phyloP scores from a whole-genome alignment of 1,140 invertebrate species.

The Prorops nasuta region DNA sequence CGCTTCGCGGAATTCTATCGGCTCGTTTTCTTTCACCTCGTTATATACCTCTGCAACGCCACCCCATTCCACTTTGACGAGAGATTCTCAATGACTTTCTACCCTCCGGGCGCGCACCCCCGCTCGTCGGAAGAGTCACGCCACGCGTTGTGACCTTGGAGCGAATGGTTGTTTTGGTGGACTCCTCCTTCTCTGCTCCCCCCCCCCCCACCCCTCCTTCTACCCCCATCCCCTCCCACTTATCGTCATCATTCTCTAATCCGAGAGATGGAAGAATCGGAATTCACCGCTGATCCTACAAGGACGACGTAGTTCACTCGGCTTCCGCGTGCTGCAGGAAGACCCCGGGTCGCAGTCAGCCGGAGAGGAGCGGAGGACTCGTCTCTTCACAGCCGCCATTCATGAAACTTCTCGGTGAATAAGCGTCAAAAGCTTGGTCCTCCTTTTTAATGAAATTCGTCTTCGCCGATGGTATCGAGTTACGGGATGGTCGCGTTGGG shows the following conservation, averaged over 20 bases:
- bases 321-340: too few species aligned
- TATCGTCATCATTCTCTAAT: not conserved
- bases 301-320: too few species aligned
- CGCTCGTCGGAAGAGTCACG: not conserved
- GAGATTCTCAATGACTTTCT: slow-evolving; percentile 22
- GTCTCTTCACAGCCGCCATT: too few species aligned
- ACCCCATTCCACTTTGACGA: not conserved
- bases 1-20: slow-evolving; percentile 6
- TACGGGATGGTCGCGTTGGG: too few species aligned
- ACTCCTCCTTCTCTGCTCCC: slow-evolving; percentile 6
- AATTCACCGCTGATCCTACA: too few species aligned
- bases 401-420: too few species aligned
- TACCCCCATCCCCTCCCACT: not conserved
- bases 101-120: slow-evolving; percentile 4
- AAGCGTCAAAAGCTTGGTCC: too few species aligned
- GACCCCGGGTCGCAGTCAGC: too few species aligned
- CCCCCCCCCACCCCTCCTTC: not conserved
- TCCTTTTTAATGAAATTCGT: too few species aligned
- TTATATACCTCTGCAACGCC: slow-evolving; percentile 6
- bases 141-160: slow-evolving; percentile 15
- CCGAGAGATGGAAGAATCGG: too few species aligned
- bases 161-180: slow-evolving; percentile 1
- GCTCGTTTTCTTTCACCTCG: slow-evolving; percentile 14
- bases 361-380: too few species aligned
- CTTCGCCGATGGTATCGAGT: too few species aligned